Base-by-base conservation (phyloP, 2,888 invertebrate genomes). In the Protophormia terraenovae region DNA sequence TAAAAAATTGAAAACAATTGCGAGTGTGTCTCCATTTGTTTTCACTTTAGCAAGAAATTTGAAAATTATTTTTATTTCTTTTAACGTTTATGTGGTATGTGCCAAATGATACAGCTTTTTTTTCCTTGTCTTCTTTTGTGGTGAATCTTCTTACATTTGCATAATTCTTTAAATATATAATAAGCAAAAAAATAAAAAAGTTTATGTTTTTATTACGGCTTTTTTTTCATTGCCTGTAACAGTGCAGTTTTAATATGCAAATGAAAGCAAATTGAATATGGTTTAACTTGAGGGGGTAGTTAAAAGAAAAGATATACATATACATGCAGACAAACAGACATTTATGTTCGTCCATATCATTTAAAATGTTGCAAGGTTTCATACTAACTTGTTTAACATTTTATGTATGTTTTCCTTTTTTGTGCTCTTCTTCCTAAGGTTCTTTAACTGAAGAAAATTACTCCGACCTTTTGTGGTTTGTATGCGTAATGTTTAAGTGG, bases 201-300 rank as follows among this genome's bases (percentile, higher is more conserved):
- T 38, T 50, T 29, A 55, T 55, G 27, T 64, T 82, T 71, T 76
- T 82, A 55, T 82, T 75, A 53, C n/a, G n/a, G 16, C 50, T 32
- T 60, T 75, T 55, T 73, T 58, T 24, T 60, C 45, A 66, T 45
- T 80, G 19, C 47, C 35, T 73, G 64, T 66, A 66, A 66, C 45
- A 82, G 62, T 79, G 82, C 81, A 85, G 75, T 71, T 85, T 85
- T 82, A 82, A 71, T 82, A 89, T 90, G 90, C 89, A 89, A 90
- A 89, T 91, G 88, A 88, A 87, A 86, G 88, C 90, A 90, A 89
- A 90, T 90, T 90, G 89, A 89, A 89, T 88, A 88, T 87, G 86
- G 83, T 76, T 87, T 85, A 83, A 81, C 78, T 82, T 85, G 73
- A 66, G 67, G 58, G 75, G 69, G 76, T 50, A 41, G 79, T 62